These are phyloP conservation scores for Beris morrisii DNA, from an alignment of 2,888 invertebrate species.

Conservation along the genomic window DNA sequence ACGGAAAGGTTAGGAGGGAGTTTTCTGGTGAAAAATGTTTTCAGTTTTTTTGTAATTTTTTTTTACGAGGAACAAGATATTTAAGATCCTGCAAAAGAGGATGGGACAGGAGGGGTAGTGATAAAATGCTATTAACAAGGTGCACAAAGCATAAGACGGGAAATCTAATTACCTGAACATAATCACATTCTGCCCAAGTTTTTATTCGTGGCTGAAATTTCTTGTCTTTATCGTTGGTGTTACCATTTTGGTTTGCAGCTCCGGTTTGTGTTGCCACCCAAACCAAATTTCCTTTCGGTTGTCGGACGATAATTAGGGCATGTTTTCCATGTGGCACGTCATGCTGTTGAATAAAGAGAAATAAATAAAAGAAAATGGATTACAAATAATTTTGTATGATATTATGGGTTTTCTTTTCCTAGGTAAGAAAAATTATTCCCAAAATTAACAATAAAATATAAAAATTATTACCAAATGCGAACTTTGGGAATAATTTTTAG, in stretches of 20 bases:
- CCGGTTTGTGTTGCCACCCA: constrained; percentile 79
- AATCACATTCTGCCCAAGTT: constrained; percentile 85
- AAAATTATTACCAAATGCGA: too few relatives aligned
- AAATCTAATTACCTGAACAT: constrained; percentile 65
- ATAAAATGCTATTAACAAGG: constrained; percentile 36
- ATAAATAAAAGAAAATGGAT: neutral
- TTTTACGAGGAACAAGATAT: constrained; percentile 9
- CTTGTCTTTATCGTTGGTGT: constrained; percentile 60
- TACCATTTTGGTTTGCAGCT: constrained; percentile 59
- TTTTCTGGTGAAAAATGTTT: neutral
- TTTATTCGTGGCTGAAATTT: constrained; percentile 59
- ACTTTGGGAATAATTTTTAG: too few relatives aligned
- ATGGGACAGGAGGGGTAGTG: neutral
- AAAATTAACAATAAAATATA: too few relatives aligned
- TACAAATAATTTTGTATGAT: neutral
- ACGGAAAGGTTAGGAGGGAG: constrained; percentile 6
- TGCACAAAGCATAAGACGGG: constrained; percentile 30
- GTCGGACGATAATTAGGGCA: constrained; percentile 82
- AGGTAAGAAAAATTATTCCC: too few relatives aligned
- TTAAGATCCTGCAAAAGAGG: neutral
- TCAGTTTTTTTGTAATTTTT: constrained; percentile 27
- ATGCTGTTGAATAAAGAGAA: constrained; percentile 58
- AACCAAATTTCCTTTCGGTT: constrained; percentile 81
- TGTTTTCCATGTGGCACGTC: constrained; percentile 85
- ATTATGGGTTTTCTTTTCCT: too few relatives aligned